Conservation (phyloP, 2,113 vertebrate genomes). For the Puma concolor region DNA sequence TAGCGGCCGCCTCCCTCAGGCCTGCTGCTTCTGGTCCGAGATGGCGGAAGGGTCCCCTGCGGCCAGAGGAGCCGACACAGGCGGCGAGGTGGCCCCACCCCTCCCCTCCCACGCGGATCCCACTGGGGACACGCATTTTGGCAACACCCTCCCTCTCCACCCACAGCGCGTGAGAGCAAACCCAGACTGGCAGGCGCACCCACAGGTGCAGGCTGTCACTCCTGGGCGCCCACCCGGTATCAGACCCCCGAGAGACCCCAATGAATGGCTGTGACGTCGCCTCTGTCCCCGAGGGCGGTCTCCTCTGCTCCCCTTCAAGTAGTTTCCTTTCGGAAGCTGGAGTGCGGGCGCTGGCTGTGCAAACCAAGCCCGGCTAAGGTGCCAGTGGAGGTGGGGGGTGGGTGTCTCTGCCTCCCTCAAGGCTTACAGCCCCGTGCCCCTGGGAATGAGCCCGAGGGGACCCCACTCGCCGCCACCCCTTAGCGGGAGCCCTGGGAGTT, state of each 20-base stretch:
- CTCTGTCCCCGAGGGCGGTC: background rate
- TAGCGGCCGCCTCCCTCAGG: background rate
- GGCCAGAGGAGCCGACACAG: background rate
- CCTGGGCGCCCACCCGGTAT: background rate
- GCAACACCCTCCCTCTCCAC: background rate
- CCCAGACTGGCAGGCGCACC: background rate
- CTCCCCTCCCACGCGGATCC: background rate
- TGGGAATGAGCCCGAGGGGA: background rate
- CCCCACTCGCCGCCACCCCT: background rate
- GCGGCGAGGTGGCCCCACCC: rapidly evolving
- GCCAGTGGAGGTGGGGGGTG: background rate
- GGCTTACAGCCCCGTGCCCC: background rate
- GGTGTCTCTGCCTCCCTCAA: background rate
- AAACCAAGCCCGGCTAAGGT: background rate
- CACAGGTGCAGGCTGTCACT: background rate
- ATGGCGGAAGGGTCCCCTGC: background rate
- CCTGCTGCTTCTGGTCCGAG: background rate
- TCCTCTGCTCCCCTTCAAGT: background rate
- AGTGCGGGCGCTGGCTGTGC: background rate
- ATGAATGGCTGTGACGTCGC: background rate
- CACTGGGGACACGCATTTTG: background rate
- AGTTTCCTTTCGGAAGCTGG: background rate
- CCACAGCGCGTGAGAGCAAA: background rate
- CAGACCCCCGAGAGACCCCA: background rate
- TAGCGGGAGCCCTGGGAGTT: background rate